phyloP scores from a whole-genome alignment of 2,888 invertebrate genomes.

The Plemyria rubiginata region DNA sequence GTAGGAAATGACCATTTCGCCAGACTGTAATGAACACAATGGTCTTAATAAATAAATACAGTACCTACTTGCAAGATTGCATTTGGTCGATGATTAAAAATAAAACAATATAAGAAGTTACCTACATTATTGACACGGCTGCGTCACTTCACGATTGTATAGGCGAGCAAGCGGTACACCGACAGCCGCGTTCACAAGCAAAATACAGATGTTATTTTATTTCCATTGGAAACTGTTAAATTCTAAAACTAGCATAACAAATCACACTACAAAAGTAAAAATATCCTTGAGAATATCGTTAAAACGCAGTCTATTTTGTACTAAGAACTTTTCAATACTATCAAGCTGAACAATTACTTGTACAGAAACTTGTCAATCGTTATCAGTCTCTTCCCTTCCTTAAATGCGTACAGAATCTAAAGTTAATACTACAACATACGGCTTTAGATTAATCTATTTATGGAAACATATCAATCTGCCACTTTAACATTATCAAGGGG shows the following conservation, averaged over 20 bases:
- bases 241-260: conserved; percentile 62
- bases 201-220: conserved; percentile 50
- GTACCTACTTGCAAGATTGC: conserved; percentile 39
- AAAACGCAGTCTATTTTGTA: conserved; percentile 36
- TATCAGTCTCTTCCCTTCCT: conserved; percentile 25
- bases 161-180: conserved; percentile 8
- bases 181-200: conserved; percentile 30
- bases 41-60: conserved; percentile 14
- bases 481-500: conserved; percentile 8
- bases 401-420: conserved; percentile 26
- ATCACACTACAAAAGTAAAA: conserved; percentile 45
- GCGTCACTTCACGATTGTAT: background rate
- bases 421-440: conserved; percentile 19
- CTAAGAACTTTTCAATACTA: conserved; percentile 28
- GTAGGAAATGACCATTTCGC: conserved; percentile 12
- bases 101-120: conserved; percentile 25
- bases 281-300: conserved; percentile 20
- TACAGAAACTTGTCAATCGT: conserved; percentile 23
- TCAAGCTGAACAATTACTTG: conserved; percentile 12
- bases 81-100: conserved; percentile 40
- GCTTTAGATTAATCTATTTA: conserved; percentile 12
- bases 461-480: conserved; percentile 21
- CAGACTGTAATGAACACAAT: conserved; percentile 33
- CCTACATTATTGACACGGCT: conserved; percentile 19
- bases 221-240: conserved; percentile 69